Base-by-base conservation (phyloP, 2,888 invertebrate genomes). In the Linyphia triangularis region DNA sequence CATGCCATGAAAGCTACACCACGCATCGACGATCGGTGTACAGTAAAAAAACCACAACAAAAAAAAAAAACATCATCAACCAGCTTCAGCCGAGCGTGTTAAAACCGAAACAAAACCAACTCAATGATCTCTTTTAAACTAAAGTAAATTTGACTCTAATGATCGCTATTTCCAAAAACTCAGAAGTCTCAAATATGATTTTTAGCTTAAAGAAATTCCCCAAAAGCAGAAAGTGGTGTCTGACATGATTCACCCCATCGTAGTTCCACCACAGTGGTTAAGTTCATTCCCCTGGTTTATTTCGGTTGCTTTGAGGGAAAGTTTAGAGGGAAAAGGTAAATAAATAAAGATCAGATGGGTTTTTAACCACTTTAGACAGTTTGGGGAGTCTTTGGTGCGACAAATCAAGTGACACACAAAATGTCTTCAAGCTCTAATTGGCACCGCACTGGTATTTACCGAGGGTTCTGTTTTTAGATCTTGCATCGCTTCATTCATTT, bases 351-450 rank as follows among this genome's bases (percentile, higher is more conserved):
- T 40, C 77, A 77, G 40, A 79, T 24, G 67, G 33, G 43, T 67
- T 65, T 78, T 78, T 65, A 30, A 30, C 26, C 73, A 37, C 37
- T 43, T 73, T 57, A 30, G 40, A 24, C 57, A 28, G 28, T 75
- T 75, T 57, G 57, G 63, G 28, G 63, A 63, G 77, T 59, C 63
- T 77, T 40, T 59, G 37, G 40, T 73, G 28, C 77, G 67, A 67
- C 78, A 61, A 72, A 72, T 82, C 28, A 57, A 70, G 69, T 59
- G 72, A 61, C 84, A 85, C 67, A 59, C 75, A 65, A 43, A 51
- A 51, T 65, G 33, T 77, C 67, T 85, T 85, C 84, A 85, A 85
- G 84, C 84, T 85, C 84, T 65, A 69, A 85, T 85, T 85, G 67
- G 67, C 77, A 37, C 69, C 37, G 33, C 51, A 73, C 67, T 67